Evolutionary conservation across 2,797 vertebrate genomes (phyloP), one percentile per base, ranked within the genome.

Genomic region (Coluber constrictor): DNA sequence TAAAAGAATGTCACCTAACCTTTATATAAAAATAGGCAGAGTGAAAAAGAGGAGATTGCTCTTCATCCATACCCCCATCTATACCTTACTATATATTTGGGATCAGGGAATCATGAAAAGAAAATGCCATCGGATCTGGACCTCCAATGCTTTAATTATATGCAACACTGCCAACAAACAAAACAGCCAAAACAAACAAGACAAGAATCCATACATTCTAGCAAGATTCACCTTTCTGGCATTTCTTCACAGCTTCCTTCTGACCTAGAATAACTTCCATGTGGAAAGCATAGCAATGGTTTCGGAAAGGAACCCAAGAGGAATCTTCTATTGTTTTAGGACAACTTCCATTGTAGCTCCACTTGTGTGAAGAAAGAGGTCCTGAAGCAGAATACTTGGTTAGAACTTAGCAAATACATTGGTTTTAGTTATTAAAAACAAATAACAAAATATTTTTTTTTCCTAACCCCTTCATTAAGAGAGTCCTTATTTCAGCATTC

Each of bases 251-350:
- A 0, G 99, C 99, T 0, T 99, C 99, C 59, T 99, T 98, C 95
- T 98, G 98, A 74, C 98, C 98, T 93, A 97, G 96, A 5, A 98
- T 97, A 92, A 97, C 97, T 95, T 99, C 98, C 97, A 99, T 98
- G 97, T 99, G 98, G 97, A 99, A 99, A 47, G 99, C 98, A 90
- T 99, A 99, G 94, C 99, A 99, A 95, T 99, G 96, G 95, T 99
- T 98, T 94, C 99, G 98, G 97, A 99, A 99, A 23, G 99, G 98
- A 93, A 99, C 97, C 99, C 99, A 99, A 0, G 98, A 96, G 0
- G 98, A 99, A 91, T 98, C 97, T 0, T 98, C 98, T 94, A 99
- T 86, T 0, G 98, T 96, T 91, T 98, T 98, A 9, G 99, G 98
- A 94, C 99, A 99, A 90, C 98, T 97, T 86, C 99, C 99, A 0